These are phyloP conservation scores for Sebastes taczanowskii DNA, from an alignment of 2,797 vertebrate genomes.

Conservation along the genomic window DNA sequence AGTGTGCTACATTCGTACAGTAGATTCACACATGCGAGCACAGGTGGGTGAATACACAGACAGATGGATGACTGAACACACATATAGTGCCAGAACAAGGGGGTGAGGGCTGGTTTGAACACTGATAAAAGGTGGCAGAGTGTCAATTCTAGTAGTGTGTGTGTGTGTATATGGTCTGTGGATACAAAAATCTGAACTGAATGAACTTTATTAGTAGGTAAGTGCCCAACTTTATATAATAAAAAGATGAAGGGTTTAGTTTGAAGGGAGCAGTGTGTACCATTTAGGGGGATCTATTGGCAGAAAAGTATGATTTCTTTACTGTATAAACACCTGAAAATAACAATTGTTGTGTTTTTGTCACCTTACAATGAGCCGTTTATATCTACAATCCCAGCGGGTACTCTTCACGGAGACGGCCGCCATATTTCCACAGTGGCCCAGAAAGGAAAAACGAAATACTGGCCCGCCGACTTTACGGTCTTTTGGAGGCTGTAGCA, in stretches of 20 bases:
- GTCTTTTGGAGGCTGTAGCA: no score
- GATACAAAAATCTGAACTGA: conserved; percentile 21
- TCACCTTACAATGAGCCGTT: no score
- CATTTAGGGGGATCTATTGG: no score
- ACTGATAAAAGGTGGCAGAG: conserved; percentile 78
- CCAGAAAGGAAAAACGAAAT: no score
- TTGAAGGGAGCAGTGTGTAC: neutral
- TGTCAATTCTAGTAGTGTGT: conserved; percentile 76
- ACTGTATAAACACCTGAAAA: no score
- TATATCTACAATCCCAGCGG: no score
- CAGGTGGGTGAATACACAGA: conserved; percentile 59
- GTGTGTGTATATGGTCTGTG: conserved; percentile 17
- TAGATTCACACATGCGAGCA: conserved; percentile 53
- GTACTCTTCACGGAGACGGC: no score
- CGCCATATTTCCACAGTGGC: no score
- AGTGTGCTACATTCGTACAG: conserved; percentile 39
- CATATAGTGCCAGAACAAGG: conserved; percentile 38
- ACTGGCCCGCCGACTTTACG: no score
- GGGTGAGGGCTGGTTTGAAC: conserved; percentile 59
- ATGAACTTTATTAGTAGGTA: conserved; percentile 1
- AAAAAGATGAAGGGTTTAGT: neutral
- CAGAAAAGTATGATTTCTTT: no score
- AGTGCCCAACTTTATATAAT: neutral
- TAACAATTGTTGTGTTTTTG: no score
- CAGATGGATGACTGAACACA: conserved; percentile 64